Conservation (phyloP, 2,113 vertebrate species). For the Piaya cayana region DNA sequence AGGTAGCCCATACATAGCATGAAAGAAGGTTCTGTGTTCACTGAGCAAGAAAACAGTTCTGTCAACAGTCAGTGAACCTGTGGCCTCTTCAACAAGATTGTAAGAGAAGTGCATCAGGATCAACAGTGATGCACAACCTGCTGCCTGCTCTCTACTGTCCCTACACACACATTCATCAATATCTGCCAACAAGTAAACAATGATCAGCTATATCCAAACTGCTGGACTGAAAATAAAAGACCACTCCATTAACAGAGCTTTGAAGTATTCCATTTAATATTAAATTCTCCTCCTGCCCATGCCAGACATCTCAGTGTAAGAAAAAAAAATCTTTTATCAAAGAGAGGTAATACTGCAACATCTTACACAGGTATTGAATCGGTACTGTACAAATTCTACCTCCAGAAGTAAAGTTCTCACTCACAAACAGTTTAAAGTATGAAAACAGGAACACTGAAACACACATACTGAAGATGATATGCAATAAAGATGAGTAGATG, state of each 20-base stretch:
- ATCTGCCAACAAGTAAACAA: background rate
- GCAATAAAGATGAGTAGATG: background rate
- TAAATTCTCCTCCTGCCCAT: background rate
- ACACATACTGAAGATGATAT: accelerated
- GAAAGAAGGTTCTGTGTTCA: background rate
- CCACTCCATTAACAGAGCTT: background rate
- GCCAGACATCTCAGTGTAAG: background rate
- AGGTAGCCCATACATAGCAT: background rate
- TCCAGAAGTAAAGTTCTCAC: background rate
- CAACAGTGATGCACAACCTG: background rate
- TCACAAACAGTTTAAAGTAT: background rate
- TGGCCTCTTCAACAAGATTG: background rate
- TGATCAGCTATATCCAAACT: background rate
- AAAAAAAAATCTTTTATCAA: background rate
- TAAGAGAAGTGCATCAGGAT: background rate
- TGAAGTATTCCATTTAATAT: background rate
- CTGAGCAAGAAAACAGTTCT: background rate
- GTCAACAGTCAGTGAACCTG: background rate
- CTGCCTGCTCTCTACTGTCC: background rate
- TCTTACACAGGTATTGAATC: background rate
- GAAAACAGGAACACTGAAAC: background rate
- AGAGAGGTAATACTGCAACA: background rate
- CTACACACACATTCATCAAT: background rate
- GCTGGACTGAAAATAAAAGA: background rate
- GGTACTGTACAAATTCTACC: background rate